Evolutionary conservation across 2,797 vertebrate genomes (phyloP), one percentile per base, ranked within the genome.

Genomic region (Argya squamiceps): DNA sequence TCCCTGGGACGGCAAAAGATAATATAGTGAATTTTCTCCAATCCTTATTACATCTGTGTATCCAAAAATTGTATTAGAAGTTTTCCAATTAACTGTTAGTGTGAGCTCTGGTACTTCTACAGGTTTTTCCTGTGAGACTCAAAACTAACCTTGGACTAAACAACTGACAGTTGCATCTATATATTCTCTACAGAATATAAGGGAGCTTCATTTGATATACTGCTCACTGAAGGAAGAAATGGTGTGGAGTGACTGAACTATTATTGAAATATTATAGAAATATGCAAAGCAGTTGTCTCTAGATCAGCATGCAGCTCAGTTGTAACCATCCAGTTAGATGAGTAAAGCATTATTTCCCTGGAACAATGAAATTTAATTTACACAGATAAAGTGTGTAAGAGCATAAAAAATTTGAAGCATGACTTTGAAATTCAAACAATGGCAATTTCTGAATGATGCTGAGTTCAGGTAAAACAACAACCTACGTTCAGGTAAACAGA

Each of bases 21-120:
- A 36, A 96, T 74, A 96, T 70, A 96, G 46, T 5, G 14, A 80
- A 62, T 96, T 96, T 97, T 94, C 78, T 95, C 65, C 84, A 73
- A 84, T 64, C 18, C 15, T 62, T 93, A n/a, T 89, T 91, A 65
- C 27, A 87, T 4, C 50, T 82, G 50, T 12, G 0, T 62, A 79
- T 65, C 80, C 95, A 84, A 86, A 97, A 94, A 96, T 7, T n/a
- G 56, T 69, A 63, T 43, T 71, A 86, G 95, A 93, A 85, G 15
- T 49, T 94, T 97, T 92, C 76, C 76, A 93, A 89, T 89, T 95
- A 97, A 95, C 71, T 93, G 64, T 68, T 87, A 73, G 46, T 87
- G 60, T 67, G 52, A 95, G 71, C 53, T 88, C 53, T 94, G 18
- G 12, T 76, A 89, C n/a, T 97, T 95, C 37, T 44, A 69, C 82